Conservation (phyloP, 2,797 vertebrate genomes). For the Acanthurus leucopareius region DNA sequence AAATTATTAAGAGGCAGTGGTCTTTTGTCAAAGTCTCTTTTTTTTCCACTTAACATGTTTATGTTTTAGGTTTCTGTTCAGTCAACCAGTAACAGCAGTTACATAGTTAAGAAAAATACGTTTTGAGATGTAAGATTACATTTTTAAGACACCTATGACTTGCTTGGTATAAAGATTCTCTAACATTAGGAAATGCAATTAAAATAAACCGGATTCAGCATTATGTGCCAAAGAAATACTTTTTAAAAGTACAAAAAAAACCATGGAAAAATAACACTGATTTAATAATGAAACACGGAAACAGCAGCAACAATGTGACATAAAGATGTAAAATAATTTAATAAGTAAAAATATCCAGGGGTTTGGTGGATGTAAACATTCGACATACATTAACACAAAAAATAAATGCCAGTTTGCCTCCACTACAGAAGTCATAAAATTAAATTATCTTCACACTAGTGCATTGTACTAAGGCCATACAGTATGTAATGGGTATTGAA, state of each 20-base stretch:
- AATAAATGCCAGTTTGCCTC: slow-evolving; percentile 58
- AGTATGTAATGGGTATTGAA: slow-evolving; percentile 44
- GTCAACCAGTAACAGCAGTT: slow-evolving; percentile 1
- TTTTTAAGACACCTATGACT: not conserved
- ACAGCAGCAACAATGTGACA: slow-evolving; percentile 33
- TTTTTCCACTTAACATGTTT: not conserved
- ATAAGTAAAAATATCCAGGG: slow-evolving; percentile 81
- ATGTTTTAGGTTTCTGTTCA: not conserved
- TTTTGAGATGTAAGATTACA: no score
- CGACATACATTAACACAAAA: slow-evolving; percentile 70
- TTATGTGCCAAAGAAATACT: not conserved
- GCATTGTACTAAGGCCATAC: slow-evolving; percentile 64
- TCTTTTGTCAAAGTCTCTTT: not conserved
- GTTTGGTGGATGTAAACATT: slow-evolving; percentile 79
- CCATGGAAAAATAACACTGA: not conserved
- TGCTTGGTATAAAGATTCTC: not conserved
- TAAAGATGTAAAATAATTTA: slow-evolving; percentile 85
- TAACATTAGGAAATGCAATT: not conserved
- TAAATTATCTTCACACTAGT: slow-evolving; percentile 54
- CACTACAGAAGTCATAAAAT: slow-evolving; percentile 52
- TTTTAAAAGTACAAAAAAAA: not conserved
- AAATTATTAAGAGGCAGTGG: slow-evolving; percentile 39
- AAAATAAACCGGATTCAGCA: not conserved
- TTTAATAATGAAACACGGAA: slow-evolving; percentile 14
- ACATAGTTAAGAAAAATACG: not conserved